phyloP scores from a whole-genome alignment of 2,888 invertebrate genomes.

The Leuctra nigra region DNA sequence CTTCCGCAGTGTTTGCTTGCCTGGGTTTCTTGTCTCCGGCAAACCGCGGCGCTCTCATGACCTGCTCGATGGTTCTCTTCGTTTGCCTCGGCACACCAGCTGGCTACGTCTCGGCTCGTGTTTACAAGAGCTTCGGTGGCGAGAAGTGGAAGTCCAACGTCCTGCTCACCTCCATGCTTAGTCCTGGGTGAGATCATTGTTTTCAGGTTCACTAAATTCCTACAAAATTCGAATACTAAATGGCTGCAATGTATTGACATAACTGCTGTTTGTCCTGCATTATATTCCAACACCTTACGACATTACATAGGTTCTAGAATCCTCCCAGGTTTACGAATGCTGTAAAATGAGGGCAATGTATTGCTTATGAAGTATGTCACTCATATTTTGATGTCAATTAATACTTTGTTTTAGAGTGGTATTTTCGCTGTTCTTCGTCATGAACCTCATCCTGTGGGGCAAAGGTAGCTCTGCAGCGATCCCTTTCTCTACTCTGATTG shows the following conservation, averaged over 20 bases:
- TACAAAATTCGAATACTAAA: too few species aligned
- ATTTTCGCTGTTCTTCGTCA: slow-evolving; percentile 93
- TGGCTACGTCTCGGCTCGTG: slow-evolving; percentile 92
- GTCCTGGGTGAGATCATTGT: slow-evolving; percentile 93
- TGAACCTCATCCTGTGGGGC: slow-evolving; percentile 95
- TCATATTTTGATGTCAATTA: not conserved
- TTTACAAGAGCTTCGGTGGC: slow-evolving; percentile 98
- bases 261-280: too few species aligned
- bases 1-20: slow-evolving; percentile 90
- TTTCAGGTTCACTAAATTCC: too few species aligned
- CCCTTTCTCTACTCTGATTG: slow-evolving; percentile 93
- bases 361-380: too few species aligned
- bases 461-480: slow-evolving; percentile 95
- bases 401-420: slow-evolving; percentile 63
- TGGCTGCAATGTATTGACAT: too few species aligned
- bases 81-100: slow-evolving; percentile 96
- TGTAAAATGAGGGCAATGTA: too few species aligned
- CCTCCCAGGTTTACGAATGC: not conserved
- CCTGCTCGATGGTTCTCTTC: slow-evolving; percentile 92
- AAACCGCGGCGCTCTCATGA: slow-evolving; percentile 97
- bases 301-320: not conserved
- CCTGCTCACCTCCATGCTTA: slow-evolving; percentile 89
- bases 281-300: too few species aligned
- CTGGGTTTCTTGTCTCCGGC: slow-evolving; percentile 97
- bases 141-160: slow-evolving; percentile 99